These are phyloP conservation scores for Pachyramphus minor DNA, from an alignment of 2,113 vertebrate species.

Conservation along the genomic window DNA sequence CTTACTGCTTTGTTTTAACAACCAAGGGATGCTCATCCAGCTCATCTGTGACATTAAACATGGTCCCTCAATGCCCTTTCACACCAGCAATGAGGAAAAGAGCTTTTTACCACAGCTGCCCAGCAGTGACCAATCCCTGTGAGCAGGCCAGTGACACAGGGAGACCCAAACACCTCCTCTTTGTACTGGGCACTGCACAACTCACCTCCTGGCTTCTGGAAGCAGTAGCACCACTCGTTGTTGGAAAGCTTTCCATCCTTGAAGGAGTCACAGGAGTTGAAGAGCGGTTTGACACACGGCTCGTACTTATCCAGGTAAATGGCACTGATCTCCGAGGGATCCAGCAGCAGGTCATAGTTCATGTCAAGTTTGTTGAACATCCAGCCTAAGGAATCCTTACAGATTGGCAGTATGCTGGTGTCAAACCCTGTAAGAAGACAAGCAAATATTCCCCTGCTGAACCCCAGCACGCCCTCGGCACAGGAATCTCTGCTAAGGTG, in stretches of 20 bases:
- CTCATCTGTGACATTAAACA: background rate
- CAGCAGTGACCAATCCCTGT: background rate
- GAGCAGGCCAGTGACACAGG: background rate
- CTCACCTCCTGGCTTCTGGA: slow-evolving; percentile 85
- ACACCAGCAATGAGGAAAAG: background rate
- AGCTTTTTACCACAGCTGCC: background rate
- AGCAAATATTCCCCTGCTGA: background rate
- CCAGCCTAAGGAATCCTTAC: slow-evolving; percentile 97
- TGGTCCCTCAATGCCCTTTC: background rate
- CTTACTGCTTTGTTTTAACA: background rate
- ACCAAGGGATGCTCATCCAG: background rate
- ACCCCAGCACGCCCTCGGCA: background rate
- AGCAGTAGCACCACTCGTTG: slow-evolving; percentile 88
- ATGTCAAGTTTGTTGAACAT: slow-evolving; percentile 99
- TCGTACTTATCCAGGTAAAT: slow-evolving; percentile 96
- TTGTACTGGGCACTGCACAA: rapidly evolving
- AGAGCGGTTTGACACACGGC: slow-evolving; percentile 87
- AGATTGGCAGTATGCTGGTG: slow-evolving; percentile 96
- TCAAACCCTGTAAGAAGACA: slow-evolving; percentile 80
- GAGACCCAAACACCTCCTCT: background rate
- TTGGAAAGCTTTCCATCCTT: slow-evolving; percentile 90
- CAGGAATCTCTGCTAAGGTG: background rate
- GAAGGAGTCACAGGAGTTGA: slow-evolving; percentile 85
- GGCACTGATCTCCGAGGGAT: slow-evolving; percentile 92
- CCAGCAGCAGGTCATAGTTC: slow-evolving; percentile 96